Percentiles rank a stretch among this genome's conserved stretches.
phyloP scores from a whole-genome alignment of 2,888 invertebrate genomes.

The Thysanoteuthis rhombus region DNA sequence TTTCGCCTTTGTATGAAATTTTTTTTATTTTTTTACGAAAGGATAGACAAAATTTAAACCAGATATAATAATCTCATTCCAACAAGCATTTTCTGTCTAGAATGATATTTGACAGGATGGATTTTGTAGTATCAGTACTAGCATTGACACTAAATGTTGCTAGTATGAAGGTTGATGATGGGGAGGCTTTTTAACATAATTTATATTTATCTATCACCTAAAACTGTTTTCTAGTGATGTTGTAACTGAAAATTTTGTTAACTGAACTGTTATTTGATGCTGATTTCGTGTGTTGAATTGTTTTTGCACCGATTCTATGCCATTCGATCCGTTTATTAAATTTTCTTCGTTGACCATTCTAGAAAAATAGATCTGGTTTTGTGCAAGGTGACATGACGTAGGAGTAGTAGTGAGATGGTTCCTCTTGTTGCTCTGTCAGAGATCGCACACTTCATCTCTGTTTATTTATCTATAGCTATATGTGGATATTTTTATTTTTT shows the following conservation, averaged over 20 bases:
- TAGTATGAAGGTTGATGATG: not conserved
- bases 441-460: not conserved
- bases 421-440: not conserved
- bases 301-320: not conserved
- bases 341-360: not conserved
- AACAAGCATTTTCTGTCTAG: not conserved
- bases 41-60: not conserved
- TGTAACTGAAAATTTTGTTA: not conserved
- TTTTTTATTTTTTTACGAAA: not conserved
- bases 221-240: too few relatives aligned
- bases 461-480: not conserved
- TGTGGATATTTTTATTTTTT: too few relatives aligned
- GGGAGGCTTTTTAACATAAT: not conserved
- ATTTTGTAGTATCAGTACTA: not conserved
- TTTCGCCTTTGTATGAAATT: not conserved
- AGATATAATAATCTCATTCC: not conserved
- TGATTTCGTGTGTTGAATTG: not conserved
- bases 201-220: not conserved
- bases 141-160: not conserved
- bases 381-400: slow-evolving; percentile 12
- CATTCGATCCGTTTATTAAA: not conserved
- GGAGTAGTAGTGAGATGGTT: not conserved
- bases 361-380: not conserved
- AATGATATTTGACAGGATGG: not conserved
- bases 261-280: not conserved